Evolutionary conservation across 1,140 invertebrate genomes (phyloP).

Genomic region (Pygmarrhopalites habei): DNA sequence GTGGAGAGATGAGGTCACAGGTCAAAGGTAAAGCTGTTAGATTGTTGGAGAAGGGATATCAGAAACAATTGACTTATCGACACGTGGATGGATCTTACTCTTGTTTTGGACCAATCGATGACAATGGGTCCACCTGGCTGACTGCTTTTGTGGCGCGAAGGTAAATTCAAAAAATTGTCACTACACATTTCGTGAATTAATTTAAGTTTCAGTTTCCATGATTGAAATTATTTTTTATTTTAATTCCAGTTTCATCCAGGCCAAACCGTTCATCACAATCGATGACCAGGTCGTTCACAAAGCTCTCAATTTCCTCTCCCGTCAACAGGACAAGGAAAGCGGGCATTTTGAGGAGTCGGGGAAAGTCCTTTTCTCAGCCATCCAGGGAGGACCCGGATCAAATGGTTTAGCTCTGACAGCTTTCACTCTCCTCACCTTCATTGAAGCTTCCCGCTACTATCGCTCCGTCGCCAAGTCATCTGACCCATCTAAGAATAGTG

Average conservation of each 20-base stretch:
- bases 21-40: too few species aligned
- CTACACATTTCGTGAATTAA: too few species aligned
- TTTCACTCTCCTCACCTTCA: slow-evolving; percentile 15
- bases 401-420: slow-evolving; percentile 11
- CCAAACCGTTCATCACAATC: slow-evolving; percentile 67
- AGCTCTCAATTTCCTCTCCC: slow-evolving; percentile 49
- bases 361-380: slow-evolving; percentile 36
- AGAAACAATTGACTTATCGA: too few species aligned
- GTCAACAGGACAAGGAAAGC: slow-evolving; percentile 46
- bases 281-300: slow-evolving; percentile 53
- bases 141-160: slow-evolving; percentile 89
- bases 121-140: slow-evolving; percentile 81
- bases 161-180: too few species aligned
- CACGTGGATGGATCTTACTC: slow-evolving; percentile 97
- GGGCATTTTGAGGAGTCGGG: slow-evolving; percentile 52
- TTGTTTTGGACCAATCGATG: slow-evolving; percentile 75
- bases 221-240: too few species aligned
- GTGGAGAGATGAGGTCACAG: too few species aligned
- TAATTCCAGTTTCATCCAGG: slow-evolving; percentile 77
- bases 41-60: too few species aligned
- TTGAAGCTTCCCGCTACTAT: slow-evolving; percentile 4
- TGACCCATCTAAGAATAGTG: background rate
- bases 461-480: too few species aligned
- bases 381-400: slow-evolving; percentile 15
- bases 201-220: too few species aligned